These are phyloP conservation scores for Nipponacmea schrenckii DNA, from an alignment of 2,888 invertebrate species.

Conservation along the genomic window DNA sequence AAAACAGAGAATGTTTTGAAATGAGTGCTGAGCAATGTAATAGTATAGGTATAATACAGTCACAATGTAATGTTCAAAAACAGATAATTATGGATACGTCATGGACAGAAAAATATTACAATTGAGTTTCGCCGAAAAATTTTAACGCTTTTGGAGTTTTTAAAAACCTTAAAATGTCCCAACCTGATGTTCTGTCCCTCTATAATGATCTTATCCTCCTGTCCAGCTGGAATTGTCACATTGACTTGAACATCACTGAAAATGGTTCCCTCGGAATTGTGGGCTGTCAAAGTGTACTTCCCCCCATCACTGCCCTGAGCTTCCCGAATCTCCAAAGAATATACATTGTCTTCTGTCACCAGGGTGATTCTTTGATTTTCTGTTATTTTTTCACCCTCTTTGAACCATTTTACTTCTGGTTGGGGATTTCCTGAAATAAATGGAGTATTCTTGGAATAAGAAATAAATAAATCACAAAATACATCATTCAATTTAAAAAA, in stretches of 20 bases:
- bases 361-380: slow-evolving; percentile 29
- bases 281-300: slow-evolving; percentile 51
- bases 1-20: no score
- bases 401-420: slow-evolving; percentile 38
- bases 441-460: background rate
- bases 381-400: slow-evolving; percentile 28
- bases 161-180: background rate
- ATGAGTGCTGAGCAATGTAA: no score
- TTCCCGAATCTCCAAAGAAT: slow-evolving; percentile 43
- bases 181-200: slow-evolving; percentile 24
- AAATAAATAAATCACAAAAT: background rate
- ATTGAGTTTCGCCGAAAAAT: no score
- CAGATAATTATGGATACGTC: no score
- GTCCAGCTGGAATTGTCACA: slow-evolving; percentile 17
- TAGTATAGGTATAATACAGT: no score
- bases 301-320: slow-evolving; percentile 46
- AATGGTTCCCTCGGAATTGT: slow-evolving; percentile 45
- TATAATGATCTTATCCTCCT: slow-evolving; percentile 10
- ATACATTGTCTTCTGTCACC: slow-evolving; percentile 33
- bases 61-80: no score
- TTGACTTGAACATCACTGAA: slow-evolving; percentile 41
- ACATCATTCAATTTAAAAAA: no score
- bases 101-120: no score
- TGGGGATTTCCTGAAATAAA: slow-evolving; percentile 26
- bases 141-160: no score